Evolutionary conservation across 2,113 vertebrate genomes (phyloP), one percentile per base, ranked within the genome.

Genomic region (Caracal caracal): DNA sequence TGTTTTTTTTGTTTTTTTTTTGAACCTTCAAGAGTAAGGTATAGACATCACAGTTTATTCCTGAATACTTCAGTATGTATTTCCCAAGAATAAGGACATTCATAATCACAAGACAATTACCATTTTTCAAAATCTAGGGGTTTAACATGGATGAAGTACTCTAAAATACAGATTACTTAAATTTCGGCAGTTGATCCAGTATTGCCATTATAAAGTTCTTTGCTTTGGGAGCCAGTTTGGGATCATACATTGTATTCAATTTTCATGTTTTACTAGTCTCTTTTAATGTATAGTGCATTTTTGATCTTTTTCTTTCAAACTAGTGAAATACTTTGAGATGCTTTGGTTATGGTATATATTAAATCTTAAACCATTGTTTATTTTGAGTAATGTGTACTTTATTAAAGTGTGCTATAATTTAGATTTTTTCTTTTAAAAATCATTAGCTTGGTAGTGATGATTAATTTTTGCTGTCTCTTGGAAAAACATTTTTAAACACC

Each of bases 51-150:
- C 81, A 19, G 28, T 28, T 84, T 59, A 73, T 40, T 96, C 12
- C 47, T 89, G 63, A 80, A 66, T 61, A 47, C 9, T 61, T 81
- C 16, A 76, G 10, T 81, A 5, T 12, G 10, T 59, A 43, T 86
- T 92, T 94, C 40, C 15, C 78, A 47, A 91, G 33, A 93, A 82
- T 76, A 79, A 94, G 35, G 68, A n/a, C 8, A 30, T 90, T 93
- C 13, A 20, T n/a, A 68, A 95, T 56, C 49, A 59, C 33, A 87
- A 59, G 33, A 63, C 2, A 11, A 0, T 82, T 56, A 35, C 10
- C 40, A 56, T 10, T 81, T 90, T 94, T 80, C 22, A 81, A 37
- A 94, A 70, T 81, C 24, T 75, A 16, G 35, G 12, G 43, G 33
- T 84, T 94, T 65, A 73, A 73, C 71, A 71, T n/a, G 83, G 10